Evolutionary conservation across 1,140 invertebrate species (phyloP), one percentile per base, ranked within the genome.

Genomic region (Diprion similis): DNA sequence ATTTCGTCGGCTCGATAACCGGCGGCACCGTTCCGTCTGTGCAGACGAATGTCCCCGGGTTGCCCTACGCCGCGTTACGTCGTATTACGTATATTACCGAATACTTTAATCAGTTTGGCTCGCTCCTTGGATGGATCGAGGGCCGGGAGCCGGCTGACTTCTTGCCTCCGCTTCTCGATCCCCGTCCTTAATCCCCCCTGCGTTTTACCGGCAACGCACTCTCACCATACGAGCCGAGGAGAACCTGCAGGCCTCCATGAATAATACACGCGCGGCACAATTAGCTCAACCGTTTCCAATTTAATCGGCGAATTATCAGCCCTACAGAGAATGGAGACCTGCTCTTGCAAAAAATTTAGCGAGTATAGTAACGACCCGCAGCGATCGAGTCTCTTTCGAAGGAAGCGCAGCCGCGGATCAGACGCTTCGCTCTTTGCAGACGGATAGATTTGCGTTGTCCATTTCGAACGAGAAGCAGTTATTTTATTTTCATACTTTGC

Each of bases 251-350:
- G 51, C 51, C 11, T 59, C 77, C 75, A 87, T 86, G 83, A 86
- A 86, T 86, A 87, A 87, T 87, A 87, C 80, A 82, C 83, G 85
- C 80, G 78, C 77, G 48, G 80, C 75, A 80, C 84, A 87, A 87
- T 87, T 88, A 87, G 85, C 82, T 84, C 75, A 76, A 76, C 78
- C 79, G 82, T 85, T 85, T 85, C 83, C 86, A 85, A 87, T 88
- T 86, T 86, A 87, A 87, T 87, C 85, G 85, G 79, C 84, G 85
- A 85, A 87, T 87, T 86, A 86, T 84, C 85, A 83, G 86, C 83
- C 84, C 85, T 86, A 86, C 81, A 80, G 82, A 82, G 84, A 84
- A 87, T 81, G 70, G 15, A 71, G 46, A 70, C 51, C n/a, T 59
- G 51, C 51, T 59, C 51, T 59, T 4, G 51, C 51, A 59, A 59